Conservation (phyloP, 1,140 invertebrate genomes). For the Meteorus sp. region DNA sequence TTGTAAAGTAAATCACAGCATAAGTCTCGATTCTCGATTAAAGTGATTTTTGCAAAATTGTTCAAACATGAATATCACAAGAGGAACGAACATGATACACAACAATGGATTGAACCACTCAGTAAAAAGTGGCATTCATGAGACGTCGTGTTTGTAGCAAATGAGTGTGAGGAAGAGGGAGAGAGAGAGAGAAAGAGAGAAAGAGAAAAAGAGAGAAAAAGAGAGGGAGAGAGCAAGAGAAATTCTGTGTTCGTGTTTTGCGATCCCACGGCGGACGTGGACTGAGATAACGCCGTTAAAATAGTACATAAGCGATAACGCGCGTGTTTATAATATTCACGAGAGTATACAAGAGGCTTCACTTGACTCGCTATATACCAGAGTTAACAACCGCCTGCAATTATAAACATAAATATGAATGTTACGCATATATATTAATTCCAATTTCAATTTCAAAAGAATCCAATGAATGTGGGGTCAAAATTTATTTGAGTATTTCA, state of each 20-base stretch:
- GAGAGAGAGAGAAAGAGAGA: background rate
- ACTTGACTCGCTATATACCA: background rate
- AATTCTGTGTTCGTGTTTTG: conserved; percentile 30
- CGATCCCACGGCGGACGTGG: conserved; percentile 42
- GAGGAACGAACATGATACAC: too few relatives aligned
- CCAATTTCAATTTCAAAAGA: too few relatives aligned
- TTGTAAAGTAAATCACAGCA: background rate
- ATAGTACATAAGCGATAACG: conserved; percentile 46
- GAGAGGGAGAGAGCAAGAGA: conserved; percentile 14
- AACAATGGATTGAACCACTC: background rate
- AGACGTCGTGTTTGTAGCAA: background rate
- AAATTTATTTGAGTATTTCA: too few relatives aligned
- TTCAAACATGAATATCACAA: too few relatives aligned
- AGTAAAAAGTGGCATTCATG: too few relatives aligned
- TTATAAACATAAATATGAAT: too few relatives aligned
- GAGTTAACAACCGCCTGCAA: too few relatives aligned
- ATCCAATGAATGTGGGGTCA: too few relatives aligned
- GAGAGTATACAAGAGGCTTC: background rate
- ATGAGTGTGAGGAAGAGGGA: background rate
- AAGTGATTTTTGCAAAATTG: too few relatives aligned
- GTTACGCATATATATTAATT: too few relatives aligned
- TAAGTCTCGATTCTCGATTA: background rate
- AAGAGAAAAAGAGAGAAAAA: background rate
- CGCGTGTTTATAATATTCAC: conserved; percentile 42
- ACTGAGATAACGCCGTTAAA: conserved; percentile 47